A percentile compares a stretch with the other conserved stretches of the same genome.
These are phyloP conservation scores for Gobio occitaniae DNA, from an alignment of 2,797 vertebrate species.

Conservation along the genomic window DNA sequence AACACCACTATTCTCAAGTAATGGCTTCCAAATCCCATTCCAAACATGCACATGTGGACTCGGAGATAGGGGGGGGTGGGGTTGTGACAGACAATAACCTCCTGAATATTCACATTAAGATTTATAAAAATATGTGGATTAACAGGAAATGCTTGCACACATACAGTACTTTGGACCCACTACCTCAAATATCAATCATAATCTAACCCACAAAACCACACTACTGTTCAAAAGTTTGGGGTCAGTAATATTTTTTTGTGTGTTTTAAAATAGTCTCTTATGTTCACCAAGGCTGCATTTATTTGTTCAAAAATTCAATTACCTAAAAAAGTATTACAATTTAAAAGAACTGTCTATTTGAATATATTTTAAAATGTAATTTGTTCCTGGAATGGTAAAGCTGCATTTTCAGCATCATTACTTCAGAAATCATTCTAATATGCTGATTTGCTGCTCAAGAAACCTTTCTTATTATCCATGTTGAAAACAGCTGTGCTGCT, in stretches of 20 bases:
- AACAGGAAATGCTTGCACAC: conserved; percentile 1
- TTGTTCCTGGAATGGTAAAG: background rate
- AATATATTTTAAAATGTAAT: background rate
- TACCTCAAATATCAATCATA: background rate
- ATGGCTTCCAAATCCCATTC: conserved; percentile 52
- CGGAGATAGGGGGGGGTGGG: conserved; percentile 5
- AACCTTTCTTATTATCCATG: background rate
- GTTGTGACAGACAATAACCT: conserved; percentile 5
- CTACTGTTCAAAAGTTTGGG: background rate
- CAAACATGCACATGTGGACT: conserved; percentile 40
- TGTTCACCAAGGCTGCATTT: background rate
- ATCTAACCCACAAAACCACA: background rate
- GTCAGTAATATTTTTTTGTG: background rate
- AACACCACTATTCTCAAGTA: conserved; percentile 30
- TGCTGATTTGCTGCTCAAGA: background rate
- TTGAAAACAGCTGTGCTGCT: background rate
- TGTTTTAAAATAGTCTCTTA: background rate
- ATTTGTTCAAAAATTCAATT: background rate
- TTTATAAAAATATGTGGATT: background rate
- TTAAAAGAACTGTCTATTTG: background rate
- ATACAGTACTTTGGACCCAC: background rate
- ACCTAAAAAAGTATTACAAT: background rate
- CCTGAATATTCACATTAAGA: conserved; percentile 41
- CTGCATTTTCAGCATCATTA: background rate
- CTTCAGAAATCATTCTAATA: background rate